Base-by-base conservation (phyloP, 2,113 vertebrate species). In the Neodontobutis hainanensis region DNA sequence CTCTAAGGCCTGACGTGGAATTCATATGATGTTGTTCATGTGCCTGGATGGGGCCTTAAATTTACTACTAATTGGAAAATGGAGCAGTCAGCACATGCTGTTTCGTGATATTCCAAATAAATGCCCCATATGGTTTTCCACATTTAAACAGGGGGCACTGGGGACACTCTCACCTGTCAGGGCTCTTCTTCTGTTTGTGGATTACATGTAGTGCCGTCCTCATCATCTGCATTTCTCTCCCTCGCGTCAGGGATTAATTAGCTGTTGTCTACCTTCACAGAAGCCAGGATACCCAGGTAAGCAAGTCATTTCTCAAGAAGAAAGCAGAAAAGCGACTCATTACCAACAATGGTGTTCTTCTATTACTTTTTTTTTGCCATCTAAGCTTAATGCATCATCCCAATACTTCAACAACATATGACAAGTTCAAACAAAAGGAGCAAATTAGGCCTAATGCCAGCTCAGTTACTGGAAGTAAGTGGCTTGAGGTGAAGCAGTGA, bases 171-270 rank as follows among this genome's bases (percentile, higher is more conserved):
- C 74, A 83, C 74, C 80, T 85, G 83, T 85, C 78, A 89, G 47
- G 56, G 68, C 67, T 87, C 19, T 66, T 87, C 36, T 81, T 80
- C 35, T 38, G 73, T 63, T 59, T 61, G 68, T 27, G 69, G 75
- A 73, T 73, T 66, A 50, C 68, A 45, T 61, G 46, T 56, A 61
- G 57, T 34, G 59, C 65, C 47, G 64, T 70, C 73, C 71, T 60
- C 19, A 75, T 62, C 38, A 45, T 56, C 61, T 82, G 73, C 36
- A 50, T 35, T 46, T 46, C 64, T 47, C 59, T 8, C 58, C 53
- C 70, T 73, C 27, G 56, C 35, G 40, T 81, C 73, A 51, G 64
- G 70, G 68, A 85, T 85, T 89, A 89, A 91, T 91, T 90, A 92
- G 74, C 61, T 45, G 32, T 55, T 70, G 67, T 81, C 68, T 73